Base-by-base conservation (phyloP, 2,888 invertebrate species). In the Epinotia brunnichana region DNA sequence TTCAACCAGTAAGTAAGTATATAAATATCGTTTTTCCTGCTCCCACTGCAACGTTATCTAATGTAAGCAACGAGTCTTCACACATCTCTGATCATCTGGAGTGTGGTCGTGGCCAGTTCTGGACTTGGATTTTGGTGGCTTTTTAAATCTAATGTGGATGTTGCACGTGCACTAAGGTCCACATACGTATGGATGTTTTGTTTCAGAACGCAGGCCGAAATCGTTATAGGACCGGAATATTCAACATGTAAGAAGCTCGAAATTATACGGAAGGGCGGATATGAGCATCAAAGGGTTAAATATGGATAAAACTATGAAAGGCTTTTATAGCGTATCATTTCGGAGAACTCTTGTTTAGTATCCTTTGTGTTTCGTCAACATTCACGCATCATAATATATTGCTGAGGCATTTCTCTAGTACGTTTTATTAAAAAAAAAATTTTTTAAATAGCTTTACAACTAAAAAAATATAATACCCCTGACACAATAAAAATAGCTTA, bases 211-310 rank as follows among this genome's bases (percentile, higher is more conserved):
- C 56, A 5, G 15, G 24, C 24, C 4, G 15, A 56, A 56, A 29
- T 24, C 24, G n/a, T 56, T 56, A 56, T 15, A 29, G 13, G 24
- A 29, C 56, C 56, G 15, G 56, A 56, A 56, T 56, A 56, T 56
- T 56, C 56, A 56, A 56, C 56, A 56, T 56, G 56, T 56, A 54
- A 54, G 24, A 13, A 15, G 15, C 7, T 5, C 24, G 2, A n/a
- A 56, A 56, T 56, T 56, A 56, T 56, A 24, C 56, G 56, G n/a
- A 29, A 56, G 54, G 51, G 51, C 17, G 1, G 17, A 21, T 54
- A 24, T 24, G 24, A 29, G 56, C 29, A 29, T 56, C 1, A 56
- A 56, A 29, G 24, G 24, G n/a, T 24, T 56, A 24, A 29, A 54
- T 54, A 29, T 15, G 44, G 44, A 15, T 44, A 44, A 15, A 44